Evolutionary conservation across 2,113 vertebrate species (phyloP), one percentile per base, ranked within the genome.

Genomic region (Notarius quadriscutis): DNA sequence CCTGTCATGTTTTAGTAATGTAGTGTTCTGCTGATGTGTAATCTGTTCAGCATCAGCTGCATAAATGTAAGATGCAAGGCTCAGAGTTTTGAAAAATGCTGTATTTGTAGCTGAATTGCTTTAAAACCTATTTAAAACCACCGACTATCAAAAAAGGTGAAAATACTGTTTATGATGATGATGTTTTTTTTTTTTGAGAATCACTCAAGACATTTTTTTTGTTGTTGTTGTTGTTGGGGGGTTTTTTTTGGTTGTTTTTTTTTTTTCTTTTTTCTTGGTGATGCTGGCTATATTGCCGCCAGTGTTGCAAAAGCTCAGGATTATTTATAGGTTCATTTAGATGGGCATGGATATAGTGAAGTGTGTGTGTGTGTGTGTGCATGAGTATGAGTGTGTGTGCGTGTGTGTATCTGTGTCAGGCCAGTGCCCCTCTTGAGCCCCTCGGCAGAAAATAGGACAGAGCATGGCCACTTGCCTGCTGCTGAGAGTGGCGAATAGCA

Each of bases 401-500:
- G 69, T 72, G 20, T 75, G 20, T 51, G 48, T 53, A 1, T 81
- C 34, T 62, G 60, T 51, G 83, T 83, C 83, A 84, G 50, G 57
- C 15, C 67, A 50, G 53, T 5, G 20, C 60, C 74, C 60, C 62
- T 75, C 80, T 69, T 55, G 58, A 84, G 30, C 34, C 58, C 1
- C 10, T 81, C 17, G 48, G 30, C 75, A 71, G 9, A 78, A 74
- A 82, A 71, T 60, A 55, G 67, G 55, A 78, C 7, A 74, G 50
- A 67, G 15, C 14, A 50, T 81, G 77, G 72, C 82, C n/a, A 67
- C 81, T 78, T 69, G 60, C 85, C 83, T 81, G 48, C 65, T 25
- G 11, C 58, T 51, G 75, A 90, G 79, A 83, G 78, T 57, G 7
- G 63, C 81, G 8, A 88, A 84, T 83, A 91, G 78, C 85, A 84